Percentiles rank a stretch among this genome's conserved stretches.
phyloP scores from a whole-genome alignment of 2,888 invertebrate species.

The Rhorus exstirpatorius region DNA sequence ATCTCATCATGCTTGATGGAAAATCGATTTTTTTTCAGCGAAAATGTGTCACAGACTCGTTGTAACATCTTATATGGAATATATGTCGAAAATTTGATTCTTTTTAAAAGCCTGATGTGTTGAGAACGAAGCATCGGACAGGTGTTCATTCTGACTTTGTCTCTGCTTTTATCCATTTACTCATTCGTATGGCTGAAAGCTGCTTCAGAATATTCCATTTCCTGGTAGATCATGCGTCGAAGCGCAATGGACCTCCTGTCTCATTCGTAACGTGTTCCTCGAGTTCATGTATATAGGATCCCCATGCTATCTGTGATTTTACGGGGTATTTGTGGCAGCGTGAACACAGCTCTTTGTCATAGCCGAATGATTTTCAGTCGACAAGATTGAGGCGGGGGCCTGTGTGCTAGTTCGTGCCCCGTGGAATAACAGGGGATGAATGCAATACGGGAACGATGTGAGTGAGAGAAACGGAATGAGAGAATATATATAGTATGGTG shows the following conservation, averaged over 20 bases:
- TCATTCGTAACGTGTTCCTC: slow-evolving; percentile 26
- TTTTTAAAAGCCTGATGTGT: background rate
- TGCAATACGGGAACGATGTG: slow-evolving; percentile 40
- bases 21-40: background rate
- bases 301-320: slow-evolving; percentile 74
- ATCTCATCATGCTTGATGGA: background rate
- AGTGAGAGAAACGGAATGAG: slow-evolving; percentile 57
- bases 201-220: slow-evolving; percentile 19
- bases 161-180: slow-evolving; percentile 4
- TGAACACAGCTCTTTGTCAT: slow-evolving; percentile 83
- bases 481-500: slow-evolving; percentile 20
- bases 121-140: background rate
- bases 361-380: slow-evolving; percentile 81
- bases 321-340: slow-evolving; percentile 83
- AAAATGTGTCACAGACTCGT: background rate
- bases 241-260: slow-evolving; percentile 39
- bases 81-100: too few species aligned
- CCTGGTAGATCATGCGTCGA: slow-evolving; percentile 42
- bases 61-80: background rate
- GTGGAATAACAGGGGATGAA: slow-evolving; percentile 61
- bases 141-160: background rate
- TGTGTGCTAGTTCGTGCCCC: slow-evolving; percentile 45
- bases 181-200: background rate
- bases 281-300: slow-evolving; percentile 20
- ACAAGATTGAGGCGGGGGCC: slow-evolving; percentile 71